Evolutionary conservation across 1,140 invertebrate genomes (phyloP).

Genomic region (Cepaea nemoralis): DNA sequence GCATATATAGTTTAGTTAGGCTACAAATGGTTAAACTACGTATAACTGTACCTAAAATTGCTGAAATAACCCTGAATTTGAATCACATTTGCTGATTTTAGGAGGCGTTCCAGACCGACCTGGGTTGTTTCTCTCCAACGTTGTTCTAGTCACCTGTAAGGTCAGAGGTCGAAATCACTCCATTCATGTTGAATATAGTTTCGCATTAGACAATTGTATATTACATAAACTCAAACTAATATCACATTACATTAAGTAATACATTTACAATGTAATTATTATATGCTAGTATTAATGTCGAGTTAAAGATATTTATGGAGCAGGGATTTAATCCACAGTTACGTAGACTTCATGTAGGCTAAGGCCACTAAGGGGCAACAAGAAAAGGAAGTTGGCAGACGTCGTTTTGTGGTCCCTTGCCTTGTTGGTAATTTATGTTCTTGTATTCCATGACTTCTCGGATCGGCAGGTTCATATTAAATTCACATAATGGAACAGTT

Average conservation of each 20-base stretch:
- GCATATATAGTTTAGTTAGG: background rate
- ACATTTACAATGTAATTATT: too few relatives aligned
- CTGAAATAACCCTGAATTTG: background rate
- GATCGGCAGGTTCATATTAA: background rate
- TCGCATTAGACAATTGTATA: too few relatives aligned
- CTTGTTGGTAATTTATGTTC: background rate
- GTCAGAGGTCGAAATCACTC: background rate
- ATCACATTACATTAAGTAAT: too few relatives aligned
- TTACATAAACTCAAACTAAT: too few relatives aligned
- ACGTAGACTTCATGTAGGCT: background rate
- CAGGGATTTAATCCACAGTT: background rate
- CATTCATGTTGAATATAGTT: background rate
- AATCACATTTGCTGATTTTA: background rate
- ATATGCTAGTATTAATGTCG: background rate
- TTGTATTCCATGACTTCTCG: constrained; percentile 6
- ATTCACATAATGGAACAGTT: background rate
- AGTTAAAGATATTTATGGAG: too few relatives aligned
- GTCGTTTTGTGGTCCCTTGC: background rate
- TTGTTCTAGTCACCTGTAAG: constrained; percentile 18
- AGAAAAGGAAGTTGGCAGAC: background rate
- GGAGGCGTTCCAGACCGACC: constrained; percentile 13
- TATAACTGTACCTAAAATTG: background rate
- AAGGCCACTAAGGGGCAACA: background rate
- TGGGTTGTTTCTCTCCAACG: constrained; percentile 1
- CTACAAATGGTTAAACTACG: background rate